phyloP scores from a whole-genome alignment of 2,113 vertebrate species.

The Tautogolabrus adspersus region DNA sequence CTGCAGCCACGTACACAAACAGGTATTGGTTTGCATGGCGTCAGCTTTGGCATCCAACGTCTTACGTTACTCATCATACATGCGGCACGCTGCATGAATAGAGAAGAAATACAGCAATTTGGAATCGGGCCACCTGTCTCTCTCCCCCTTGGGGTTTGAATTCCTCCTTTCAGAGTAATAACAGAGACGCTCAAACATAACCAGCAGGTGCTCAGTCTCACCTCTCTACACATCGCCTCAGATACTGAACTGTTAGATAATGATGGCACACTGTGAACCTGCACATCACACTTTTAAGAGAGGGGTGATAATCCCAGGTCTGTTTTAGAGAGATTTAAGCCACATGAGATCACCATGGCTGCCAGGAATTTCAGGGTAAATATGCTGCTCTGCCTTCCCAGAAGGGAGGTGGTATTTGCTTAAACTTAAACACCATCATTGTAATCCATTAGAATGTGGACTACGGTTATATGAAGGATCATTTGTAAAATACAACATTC shows the following conservation, averaged over 20 bases:
- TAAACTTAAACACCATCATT: background rate
- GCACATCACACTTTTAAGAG: slow-evolving; percentile 36
- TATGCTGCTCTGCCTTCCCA: slow-evolving; percentile 44
- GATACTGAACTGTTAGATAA: slow-evolving; percentile 26
- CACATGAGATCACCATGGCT: slow-evolving; percentile 67
- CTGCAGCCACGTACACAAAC: slow-evolving; percentile 7
- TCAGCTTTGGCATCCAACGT: slow-evolving; percentile 29
- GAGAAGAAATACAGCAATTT: slow-evolving; percentile 38
- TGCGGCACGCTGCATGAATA: slow-evolving; percentile 26
- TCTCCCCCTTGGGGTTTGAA: slow-evolving; percentile 33
- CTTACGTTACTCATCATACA: slow-evolving; percentile 24
- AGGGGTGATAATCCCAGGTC: slow-evolving; percentile 40
- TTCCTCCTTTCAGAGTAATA: slow-evolving; percentile 62
- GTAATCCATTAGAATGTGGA: background rate
- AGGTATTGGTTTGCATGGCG: background rate
- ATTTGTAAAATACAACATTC: background rate
- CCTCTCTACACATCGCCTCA: slow-evolving; percentile 31
- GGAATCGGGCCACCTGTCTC: slow-evolving; percentile 60
- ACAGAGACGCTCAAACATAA: slow-evolving; percentile 53
- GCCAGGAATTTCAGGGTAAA: slow-evolving; percentile 69
- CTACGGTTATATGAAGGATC: background rate
- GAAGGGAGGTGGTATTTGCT: slow-evolving; percentile 20
- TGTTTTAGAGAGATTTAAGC: slow-evolving; percentile 64
- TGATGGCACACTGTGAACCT: slow-evolving; percentile 12
- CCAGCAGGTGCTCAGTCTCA: slow-evolving; percentile 31